A percentile compares a stretch with the other conserved stretches of the same genome.
phyloP scores from a whole-genome alignment of 2,888 invertebrate genomes.

The Pterostichus niger region DNA sequence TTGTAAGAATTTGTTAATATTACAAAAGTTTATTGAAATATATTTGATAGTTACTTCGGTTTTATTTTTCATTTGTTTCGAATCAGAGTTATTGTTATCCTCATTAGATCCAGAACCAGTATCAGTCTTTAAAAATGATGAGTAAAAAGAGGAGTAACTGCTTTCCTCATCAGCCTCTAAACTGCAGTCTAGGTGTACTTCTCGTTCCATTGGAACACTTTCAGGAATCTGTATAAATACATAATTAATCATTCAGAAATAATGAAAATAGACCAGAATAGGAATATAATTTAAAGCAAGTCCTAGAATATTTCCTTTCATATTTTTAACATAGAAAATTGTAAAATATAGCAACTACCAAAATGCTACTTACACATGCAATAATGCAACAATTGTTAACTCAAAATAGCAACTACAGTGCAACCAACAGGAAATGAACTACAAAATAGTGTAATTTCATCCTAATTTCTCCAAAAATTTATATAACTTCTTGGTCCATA shows the following conservation, averaged over 20 bases:
- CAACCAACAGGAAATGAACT: no score
- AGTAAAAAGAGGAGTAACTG: constrained; percentile 85
- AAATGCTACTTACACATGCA: no score
- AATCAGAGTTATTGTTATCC: constrained; percentile 72
- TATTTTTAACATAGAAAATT: neutral
- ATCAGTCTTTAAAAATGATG: constrained; percentile 85
- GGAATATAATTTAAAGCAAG: neutral
- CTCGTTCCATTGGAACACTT: constrained; percentile 66
- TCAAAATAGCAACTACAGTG: no score
- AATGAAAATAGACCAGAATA: no score
- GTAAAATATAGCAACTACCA: neutral
- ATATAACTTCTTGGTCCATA: no score
- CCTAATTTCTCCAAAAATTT: no score
- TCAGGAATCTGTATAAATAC: constrained; percentile 35
- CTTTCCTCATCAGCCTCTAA: constrained; percentile 78
- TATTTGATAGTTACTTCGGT: constrained; percentile 73
- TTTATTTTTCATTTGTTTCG: constrained; percentile 62
- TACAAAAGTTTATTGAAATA: constrained; percentile 13
- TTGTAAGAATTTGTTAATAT: constrained; percentile 1
- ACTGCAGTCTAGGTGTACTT: constrained; percentile 75
- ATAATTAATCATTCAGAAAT: neutral
- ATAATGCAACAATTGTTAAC: no score
- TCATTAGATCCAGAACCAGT: constrained; percentile 77
- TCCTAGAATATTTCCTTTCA: neutral
- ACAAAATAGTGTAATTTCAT: no score